Evolutionary conservation across 2,797 vertebrate species (phyloP).

Genomic region (Onychomys torridus): DNA sequence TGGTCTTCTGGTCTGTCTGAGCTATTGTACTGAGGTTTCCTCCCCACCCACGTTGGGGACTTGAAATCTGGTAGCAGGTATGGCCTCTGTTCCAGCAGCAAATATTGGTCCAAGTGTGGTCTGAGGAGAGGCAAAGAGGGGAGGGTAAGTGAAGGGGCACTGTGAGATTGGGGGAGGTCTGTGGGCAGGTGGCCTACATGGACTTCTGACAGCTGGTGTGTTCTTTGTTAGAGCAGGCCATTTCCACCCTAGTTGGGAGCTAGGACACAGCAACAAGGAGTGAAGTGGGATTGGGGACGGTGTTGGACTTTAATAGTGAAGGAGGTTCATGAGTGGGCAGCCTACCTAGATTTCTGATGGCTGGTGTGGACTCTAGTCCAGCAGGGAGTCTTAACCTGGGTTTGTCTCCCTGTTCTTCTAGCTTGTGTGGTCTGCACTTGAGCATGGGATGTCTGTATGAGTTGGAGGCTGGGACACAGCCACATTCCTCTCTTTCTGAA

Average conservation of each 20-base stretch:
- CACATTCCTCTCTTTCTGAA: background rate
- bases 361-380: background rate
- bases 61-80: no score
- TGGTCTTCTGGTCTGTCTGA: no score
- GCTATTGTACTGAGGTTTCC: no score
- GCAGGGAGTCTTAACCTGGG: background rate
- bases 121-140: no score
- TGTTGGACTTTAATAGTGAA: background rate
- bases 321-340: background rate
- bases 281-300: background rate
- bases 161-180: no score
- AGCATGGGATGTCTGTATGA: background rate
- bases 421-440: background rate
- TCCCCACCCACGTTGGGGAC: no score
- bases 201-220: no score
- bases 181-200: no score
- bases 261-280: background rate
- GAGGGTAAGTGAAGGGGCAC: no score
- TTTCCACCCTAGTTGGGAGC: background rate
- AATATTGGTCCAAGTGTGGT: no score
- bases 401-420: background rate
- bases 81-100: no score
- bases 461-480: background rate
- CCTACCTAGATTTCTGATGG: background rate
- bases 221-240: background rate